Conservation (phyloP, 2,113 vertebrate genomes). For the Mobula hypostoma region DNA sequence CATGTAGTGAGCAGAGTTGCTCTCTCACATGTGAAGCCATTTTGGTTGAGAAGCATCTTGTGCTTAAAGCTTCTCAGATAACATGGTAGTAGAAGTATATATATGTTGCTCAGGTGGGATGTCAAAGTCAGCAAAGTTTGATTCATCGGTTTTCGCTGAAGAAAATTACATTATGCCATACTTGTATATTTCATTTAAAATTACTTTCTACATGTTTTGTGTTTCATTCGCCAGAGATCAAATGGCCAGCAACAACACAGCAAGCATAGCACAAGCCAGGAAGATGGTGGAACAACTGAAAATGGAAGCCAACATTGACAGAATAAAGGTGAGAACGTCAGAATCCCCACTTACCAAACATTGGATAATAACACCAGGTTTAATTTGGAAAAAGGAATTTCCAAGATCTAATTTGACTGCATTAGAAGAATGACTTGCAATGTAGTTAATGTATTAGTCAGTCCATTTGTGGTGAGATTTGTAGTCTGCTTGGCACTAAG, state of each 20-base stretch:
- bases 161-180: too few relatives aligned
- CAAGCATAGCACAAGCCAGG: slow-evolving; percentile 91
- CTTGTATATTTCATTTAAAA: neutral
- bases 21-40: neutral
- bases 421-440: neutral
- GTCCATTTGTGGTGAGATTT: neutral
- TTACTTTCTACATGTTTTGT: neutral
- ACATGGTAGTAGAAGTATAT: neutral
- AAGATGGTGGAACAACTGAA: slow-evolving; percentile 99
- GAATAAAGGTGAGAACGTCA: slow-evolving; percentile 80
- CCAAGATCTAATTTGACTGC: neutral
- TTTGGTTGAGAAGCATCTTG: neutral
- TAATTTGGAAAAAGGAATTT: neutral
- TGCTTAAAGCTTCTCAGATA: neutral
- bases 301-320: slow-evolving; percentile 98
- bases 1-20: neutral
- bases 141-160: too few relatives aligned
- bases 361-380: neutral
- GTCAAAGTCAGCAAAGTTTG: too few relatives aligned
- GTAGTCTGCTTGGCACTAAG: neutral
- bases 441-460: neutral
- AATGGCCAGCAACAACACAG: slow-evolving; percentile 98
- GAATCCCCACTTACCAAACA: neutral
- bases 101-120: too few relatives aligned
- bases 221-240: slow-evolving; percentile 40